A percentile compares a stretch with the other conserved stretches of the same genome.
These are phyloP conservation scores for Tragelaphus strepsiceros DNA, from an alignment of 2,113 vertebrate genomes.

Conservation along the genomic window DNA sequence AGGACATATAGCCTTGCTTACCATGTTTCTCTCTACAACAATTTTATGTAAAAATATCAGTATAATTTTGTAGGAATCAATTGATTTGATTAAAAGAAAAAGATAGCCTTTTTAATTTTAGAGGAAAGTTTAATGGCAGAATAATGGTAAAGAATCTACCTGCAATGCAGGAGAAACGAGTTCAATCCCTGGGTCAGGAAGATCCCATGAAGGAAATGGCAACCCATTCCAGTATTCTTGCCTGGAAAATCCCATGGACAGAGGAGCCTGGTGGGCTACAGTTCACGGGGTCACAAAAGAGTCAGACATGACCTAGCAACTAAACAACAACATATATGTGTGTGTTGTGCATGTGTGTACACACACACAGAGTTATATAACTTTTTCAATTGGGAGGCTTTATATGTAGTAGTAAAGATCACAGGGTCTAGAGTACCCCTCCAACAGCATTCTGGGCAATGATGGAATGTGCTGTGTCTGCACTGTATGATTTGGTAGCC, in stretches of 20 bases:
- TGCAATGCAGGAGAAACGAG: neutral
- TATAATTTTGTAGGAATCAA: neutral
- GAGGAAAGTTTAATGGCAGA: neutral
- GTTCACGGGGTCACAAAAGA: neutral
- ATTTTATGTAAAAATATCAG: neutral
- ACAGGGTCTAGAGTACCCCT: neutral
- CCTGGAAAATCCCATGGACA: neutral
- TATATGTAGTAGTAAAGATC: neutral
- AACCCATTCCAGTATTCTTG: neutral
- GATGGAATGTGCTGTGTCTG: neutral
- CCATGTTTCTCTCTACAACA: neutral
- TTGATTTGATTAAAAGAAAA: neutral
- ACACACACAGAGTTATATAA: neutral
- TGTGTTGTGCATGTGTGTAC: neutral
- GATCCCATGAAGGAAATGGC: neutral
- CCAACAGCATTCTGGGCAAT: neutral
- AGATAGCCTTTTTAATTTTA: conserved; percentile 14
- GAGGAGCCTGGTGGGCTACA: neutral
- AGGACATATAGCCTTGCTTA: neutral
- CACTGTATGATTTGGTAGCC: neutral
- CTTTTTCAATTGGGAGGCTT: neutral
- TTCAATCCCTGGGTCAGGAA: neutral
- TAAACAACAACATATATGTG: neutral
- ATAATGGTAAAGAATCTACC: neutral
- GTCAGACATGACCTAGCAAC: neutral